Percentiles rank a stretch among this genome's conserved stretches.
Evolutionary conservation across 2,797 vertebrate genomes (phyloP).

Genomic region (Manis javanica): DNA sequence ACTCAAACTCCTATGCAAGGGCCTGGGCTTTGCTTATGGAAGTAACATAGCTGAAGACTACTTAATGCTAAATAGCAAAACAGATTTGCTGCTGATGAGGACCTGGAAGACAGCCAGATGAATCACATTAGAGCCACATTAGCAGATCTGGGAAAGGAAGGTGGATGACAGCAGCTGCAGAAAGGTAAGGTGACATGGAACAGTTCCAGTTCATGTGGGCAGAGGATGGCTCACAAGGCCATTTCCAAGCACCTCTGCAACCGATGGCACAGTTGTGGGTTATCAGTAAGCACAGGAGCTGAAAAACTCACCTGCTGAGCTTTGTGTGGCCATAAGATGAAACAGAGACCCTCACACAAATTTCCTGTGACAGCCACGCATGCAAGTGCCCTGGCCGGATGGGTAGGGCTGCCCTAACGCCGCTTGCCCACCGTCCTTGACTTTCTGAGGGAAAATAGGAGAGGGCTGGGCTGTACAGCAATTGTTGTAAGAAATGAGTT

Average conservation of each 20-base stretch:
- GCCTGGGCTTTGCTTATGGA: neutral
- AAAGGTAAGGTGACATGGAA: constrained; percentile 36
- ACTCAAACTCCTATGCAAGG: neutral
- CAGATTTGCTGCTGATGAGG: constrained; percentile 12
- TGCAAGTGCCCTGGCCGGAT: neutral
- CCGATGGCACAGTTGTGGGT: neutral
- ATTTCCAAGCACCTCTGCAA: neutral
- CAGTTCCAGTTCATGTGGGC: neutral
- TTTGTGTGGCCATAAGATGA: neutral
- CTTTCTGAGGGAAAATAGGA: neutral
- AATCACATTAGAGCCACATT: constrained; percentile 35
- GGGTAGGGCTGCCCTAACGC: neutral
- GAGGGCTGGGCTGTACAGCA: neutral
- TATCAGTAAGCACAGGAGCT: neutral
- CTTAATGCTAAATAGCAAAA: constrained; percentile 53
- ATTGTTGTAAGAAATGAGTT: neutral
- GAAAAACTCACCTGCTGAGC: neutral
- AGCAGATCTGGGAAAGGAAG: constrained; percentile 8
- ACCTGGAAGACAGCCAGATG: constrained; percentile 60
- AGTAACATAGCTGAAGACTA: neutral
- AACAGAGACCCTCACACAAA: neutral
- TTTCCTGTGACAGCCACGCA: neutral
- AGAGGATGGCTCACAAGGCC: constrained; percentile 8
- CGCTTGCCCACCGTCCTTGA: neutral
- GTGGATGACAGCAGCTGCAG: neutral